These are phyloP conservation scores for Epinephelus coioides DNA, from an alignment of 2,797 vertebrate genomes.

Conservation along the genomic window DNA sequence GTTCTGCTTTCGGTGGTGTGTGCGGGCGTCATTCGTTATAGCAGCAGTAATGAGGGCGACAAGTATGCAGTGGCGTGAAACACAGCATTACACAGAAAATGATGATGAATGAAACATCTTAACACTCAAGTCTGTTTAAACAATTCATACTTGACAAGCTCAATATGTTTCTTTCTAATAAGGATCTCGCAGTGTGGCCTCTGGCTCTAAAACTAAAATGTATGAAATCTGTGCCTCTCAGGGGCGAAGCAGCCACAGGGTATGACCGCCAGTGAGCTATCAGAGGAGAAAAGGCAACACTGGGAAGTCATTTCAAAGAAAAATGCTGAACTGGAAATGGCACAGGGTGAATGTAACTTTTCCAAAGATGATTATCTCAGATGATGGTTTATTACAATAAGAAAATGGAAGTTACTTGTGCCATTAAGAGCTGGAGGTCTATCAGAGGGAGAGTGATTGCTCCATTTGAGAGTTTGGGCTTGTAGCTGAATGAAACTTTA, in stretches of 20 bases:
- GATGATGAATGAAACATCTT: conserved; percentile 23
- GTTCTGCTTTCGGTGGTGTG: conserved; percentile 21
- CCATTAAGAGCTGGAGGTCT: conserved; percentile 1
- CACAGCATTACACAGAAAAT: conserved; percentile 31
- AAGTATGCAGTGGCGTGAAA: conserved; percentile 14
- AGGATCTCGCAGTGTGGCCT: neutral
- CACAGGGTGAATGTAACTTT: conserved; percentile 31
- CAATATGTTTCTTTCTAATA: conserved; percentile 30
- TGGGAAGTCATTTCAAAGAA: conserved; percentile 1
- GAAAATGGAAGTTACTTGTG: conserved; percentile 22
- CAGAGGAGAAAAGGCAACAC: conserved; percentile 15
- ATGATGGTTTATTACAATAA: conserved; percentile 29
- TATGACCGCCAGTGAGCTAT: conserved; percentile 29
- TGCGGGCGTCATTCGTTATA: conserved; percentile 17
- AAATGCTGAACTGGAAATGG: conserved; percentile 29
- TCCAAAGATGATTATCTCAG: conserved; percentile 14
- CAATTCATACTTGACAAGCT: conserved; percentile 18
- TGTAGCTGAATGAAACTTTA: conserved; percentile 5
- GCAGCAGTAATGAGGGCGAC: conserved; percentile 12
- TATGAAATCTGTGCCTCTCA: conserved; percentile 15
- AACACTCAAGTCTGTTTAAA: conserved; percentile 15
- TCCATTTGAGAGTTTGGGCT: conserved; percentile 16
- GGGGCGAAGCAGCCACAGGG: neutral
- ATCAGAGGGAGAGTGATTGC: conserved; percentile 27
- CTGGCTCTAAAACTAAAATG: conserved; percentile 17